Conservation (phyloP, 1,140 invertebrate genomes). For the Triops cancriformis region DNA sequence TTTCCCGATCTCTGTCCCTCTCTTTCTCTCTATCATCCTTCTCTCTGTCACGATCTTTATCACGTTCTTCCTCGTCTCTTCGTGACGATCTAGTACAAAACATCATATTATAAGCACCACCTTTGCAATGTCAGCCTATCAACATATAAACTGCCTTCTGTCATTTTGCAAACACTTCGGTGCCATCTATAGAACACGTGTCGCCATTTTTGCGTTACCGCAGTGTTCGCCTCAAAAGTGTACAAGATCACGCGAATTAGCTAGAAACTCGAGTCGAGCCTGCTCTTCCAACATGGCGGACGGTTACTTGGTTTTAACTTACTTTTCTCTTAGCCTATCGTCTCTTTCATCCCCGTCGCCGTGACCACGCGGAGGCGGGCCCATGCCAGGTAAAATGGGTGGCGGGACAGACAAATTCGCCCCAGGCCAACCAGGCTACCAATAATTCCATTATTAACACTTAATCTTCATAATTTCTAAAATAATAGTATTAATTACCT, state of each 20-base stretch:
- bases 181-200: neutral
- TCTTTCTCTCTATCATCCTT: slow-evolving; percentile 30
- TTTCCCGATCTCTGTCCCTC: slow-evolving; percentile 30
- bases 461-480: neutral
- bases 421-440: slow-evolving; percentile 16
- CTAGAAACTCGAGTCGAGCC: neutral
- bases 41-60: slow-evolving; percentile 26
- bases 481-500: slow-evolving; percentile 23
- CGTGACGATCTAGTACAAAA: slow-evolving; percentile 26
- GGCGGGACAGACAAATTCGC: slow-evolving; percentile 15
- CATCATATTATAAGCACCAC: too few species aligned
- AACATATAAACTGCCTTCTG: slow-evolving; percentile 12
- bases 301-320: slow-evolving; percentile 19
- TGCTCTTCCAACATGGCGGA: slow-evolving; percentile 21
- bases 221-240: too few species aligned
- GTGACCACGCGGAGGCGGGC: neutral
- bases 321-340: slow-evolving; percentile 21
- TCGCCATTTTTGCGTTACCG: too few species aligned
- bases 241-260: too few species aligned
- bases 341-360: slow-evolving; percentile 26
- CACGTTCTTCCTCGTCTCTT: slow-evolving; percentile 29
- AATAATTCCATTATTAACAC: neutral
- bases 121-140: too few species aligned
- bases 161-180: slow-evolving; percentile 22
- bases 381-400: slow-evolving; percentile 18